Evolutionary conservation across 1,140 invertebrate species (phyloP).

Genomic region (Aphis gossypii): DNA sequence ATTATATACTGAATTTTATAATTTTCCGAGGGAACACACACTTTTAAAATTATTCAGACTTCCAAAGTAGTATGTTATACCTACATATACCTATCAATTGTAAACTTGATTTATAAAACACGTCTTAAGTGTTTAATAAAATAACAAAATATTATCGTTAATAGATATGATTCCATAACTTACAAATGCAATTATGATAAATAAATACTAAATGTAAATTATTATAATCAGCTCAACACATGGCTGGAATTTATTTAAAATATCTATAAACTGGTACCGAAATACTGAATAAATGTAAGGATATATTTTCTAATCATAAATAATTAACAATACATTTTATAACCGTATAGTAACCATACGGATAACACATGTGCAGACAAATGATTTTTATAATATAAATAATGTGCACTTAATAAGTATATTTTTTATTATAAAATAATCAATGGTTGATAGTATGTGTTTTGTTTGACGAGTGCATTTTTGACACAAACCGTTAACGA

Average conservation of each 20-base stretch:
- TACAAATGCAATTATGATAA: background rate
- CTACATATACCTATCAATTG: background rate
- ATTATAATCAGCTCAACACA: background rate
- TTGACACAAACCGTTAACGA: slow-evolving; percentile 17
- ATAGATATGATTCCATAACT: background rate
- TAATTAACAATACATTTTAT: background rate
- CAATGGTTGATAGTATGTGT: slow-evolving; percentile 6
- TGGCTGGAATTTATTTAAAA: background rate
- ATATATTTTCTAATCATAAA: background rate
- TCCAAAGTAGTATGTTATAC: background rate
- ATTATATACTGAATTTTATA: background rate
- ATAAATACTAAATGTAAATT: background rate
- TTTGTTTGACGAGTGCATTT: background rate
- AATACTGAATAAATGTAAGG: background rate
- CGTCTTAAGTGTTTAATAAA: background rate
- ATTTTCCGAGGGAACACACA: background rate
- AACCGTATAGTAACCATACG: background rate
- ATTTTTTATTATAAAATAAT: background rate
- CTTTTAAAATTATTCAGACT: background rate
- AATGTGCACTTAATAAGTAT: background rate
- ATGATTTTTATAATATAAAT: background rate
- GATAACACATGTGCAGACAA: background rate
- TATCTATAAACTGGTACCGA: background rate
- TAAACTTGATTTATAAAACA: background rate
- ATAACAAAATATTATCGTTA: background rate